Evolutionary conservation across 2,113 vertebrate species (phyloP).

Genomic region (Planiliza haematocheilus): DNA sequence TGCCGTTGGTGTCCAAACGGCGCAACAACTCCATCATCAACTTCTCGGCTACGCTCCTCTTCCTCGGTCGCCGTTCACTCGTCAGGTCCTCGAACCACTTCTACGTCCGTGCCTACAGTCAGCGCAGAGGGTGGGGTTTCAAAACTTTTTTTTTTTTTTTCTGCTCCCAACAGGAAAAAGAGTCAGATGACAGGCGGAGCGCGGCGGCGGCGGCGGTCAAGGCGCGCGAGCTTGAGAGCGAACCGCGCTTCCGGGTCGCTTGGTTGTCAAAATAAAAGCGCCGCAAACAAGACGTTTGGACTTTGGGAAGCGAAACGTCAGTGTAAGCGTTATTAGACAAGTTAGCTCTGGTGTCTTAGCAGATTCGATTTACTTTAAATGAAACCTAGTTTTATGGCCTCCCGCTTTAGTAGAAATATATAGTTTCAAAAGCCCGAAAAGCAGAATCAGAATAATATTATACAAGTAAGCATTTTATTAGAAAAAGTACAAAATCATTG

Average conservation of each 20-base stretch:
- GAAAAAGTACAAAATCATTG: no score
- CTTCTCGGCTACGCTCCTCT: constrained; percentile 18
- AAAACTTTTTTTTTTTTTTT: constrained; percentile 66
- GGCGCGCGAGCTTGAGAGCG: not conserved
- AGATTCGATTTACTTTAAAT: no score
- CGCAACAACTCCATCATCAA: constrained; percentile 31
- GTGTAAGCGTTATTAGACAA: no score
- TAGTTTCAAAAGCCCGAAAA: no score
- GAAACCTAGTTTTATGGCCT: no score
- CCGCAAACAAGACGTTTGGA: no score
- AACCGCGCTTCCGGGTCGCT: not conserved
- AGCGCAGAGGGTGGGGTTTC: constrained; percentile 79
- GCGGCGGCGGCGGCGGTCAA: constrained; percentile 2
- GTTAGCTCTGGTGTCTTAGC: no score
- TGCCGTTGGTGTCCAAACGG: constrained; percentile 33
- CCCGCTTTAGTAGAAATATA: no score
- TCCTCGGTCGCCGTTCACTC: constrained; percentile 43
- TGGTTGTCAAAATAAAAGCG: constrained; percentile 50
- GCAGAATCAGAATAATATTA: no score
- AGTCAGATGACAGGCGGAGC: constrained; percentile 75
- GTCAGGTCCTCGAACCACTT: constrained; percentile 68
- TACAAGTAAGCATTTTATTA: no score
- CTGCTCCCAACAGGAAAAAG: constrained; percentile 79
- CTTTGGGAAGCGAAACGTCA: no score
- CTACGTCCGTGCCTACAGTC: constrained; percentile 68